Base-by-base conservation (phyloP, 2,888 invertebrate species). In the Hylaea fasciaria region DNA sequence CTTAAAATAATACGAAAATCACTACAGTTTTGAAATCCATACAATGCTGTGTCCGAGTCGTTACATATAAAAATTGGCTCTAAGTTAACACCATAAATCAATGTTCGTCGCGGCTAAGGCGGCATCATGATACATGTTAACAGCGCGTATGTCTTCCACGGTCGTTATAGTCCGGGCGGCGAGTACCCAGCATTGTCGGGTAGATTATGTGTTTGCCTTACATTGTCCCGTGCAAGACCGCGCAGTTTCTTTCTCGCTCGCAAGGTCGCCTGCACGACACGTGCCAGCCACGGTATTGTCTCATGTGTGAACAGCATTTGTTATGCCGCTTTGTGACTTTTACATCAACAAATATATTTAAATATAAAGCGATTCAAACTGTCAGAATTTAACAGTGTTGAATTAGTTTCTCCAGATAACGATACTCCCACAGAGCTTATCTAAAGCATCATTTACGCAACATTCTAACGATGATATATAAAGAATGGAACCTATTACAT, bases 251-350 rank as follows among this genome's bases (percentile, higher is more conserved):
- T 74, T 73, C 58, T 66, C 71, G 71, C 53, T 64, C 68, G 70
- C 87, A 87, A 87, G 88, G 87, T 86, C 88, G 73, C 63, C 51
- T 65, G 80, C 82, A 82, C 83, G 87, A 87, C 86, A 88, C 84
- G 78, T 71, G 66, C 64, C 66, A 66, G 62, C 62, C 66, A 66
- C 68, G 71, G 71, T 72, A 79, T 81, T 81, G 79, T 79, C 66
- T 73, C 69, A 52, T 64, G 72, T 73, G 72, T 72, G 72, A 71
- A 72, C 67, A 62, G 49, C 71, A 69, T 70, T 70, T 65, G 71
- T 62, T 66, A 63, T 65, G 65, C 64, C 56, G 50, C 53, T 65
- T 64, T 65, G 52, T 63, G 16, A n/a, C 56, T 40, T 56, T 49
- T 50, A 39, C 62, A 70, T 67, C 65, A 61, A 48, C 52, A 52